These are phyloP conservation scores for Lytechinus variegatus DNA, from an alignment of 35 echinoderm and acorn worm species.

Conservation along the genomic window DNA sequence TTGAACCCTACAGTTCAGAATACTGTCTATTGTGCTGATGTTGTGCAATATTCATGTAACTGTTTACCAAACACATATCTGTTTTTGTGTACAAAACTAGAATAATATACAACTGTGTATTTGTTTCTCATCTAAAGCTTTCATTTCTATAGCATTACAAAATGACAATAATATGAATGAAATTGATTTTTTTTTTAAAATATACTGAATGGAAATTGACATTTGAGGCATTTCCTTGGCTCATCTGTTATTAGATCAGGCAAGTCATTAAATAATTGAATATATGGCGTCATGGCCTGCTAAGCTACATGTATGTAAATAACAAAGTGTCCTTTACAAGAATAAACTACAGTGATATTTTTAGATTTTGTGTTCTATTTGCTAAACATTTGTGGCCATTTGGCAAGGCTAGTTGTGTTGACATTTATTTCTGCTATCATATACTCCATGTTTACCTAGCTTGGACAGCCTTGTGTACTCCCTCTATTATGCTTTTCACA, in stretches of 20 bases:
- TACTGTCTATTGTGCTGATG: too few relatives aligned
- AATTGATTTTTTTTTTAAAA: too few relatives aligned
- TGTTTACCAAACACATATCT: too few relatives aligned
- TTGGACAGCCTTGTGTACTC: slow-evolving; percentile 35
- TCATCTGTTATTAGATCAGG: not conserved
- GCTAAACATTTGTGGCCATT: not conserved
- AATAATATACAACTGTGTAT: too few relatives aligned
- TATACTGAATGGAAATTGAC: too few relatives aligned
- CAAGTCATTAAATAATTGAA: not conserved
- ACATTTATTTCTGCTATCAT: not conserved
- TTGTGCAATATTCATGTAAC: too few relatives aligned
- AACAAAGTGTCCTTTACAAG: not conserved
- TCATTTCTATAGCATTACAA: too few relatives aligned
- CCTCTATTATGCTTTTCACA: not conserved
- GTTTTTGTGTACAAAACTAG: too few relatives aligned
- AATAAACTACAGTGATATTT: not conserved
- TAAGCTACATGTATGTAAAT: not conserved
- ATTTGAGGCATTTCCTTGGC: not conserved
- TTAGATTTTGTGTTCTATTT: not conserved
- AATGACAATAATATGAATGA: too few relatives aligned
- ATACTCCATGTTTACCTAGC: not conserved
- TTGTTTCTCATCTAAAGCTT: too few relatives aligned
- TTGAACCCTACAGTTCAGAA: too few relatives aligned
- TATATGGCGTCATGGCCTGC: not conserved
- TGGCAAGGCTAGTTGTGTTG: not conserved